Evolutionary conservation across 1,140 invertebrate species (phyloP).

Genomic region (Drosophila paulistorum): DNA sequence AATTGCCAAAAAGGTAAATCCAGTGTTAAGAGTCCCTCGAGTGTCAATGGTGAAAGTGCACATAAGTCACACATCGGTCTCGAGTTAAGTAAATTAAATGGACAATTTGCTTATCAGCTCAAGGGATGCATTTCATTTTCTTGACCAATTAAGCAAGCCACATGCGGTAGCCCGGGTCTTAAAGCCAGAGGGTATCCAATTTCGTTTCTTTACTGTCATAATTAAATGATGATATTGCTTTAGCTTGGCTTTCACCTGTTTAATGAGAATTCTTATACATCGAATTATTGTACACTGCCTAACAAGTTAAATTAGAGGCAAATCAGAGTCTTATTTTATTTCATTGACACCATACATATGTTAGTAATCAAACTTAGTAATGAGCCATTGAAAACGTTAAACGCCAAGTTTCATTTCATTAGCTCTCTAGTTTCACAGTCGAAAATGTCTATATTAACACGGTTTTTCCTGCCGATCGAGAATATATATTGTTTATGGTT

Average conservation of each 20-base stretch:
- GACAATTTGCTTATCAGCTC: slow-evolving; percentile 71
- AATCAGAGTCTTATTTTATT: too few species aligned
- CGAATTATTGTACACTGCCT: neutral
- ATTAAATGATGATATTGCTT: slow-evolving; percentile 63
- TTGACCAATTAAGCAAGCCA: slow-evolving; percentile 71
- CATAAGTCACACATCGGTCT: slow-evolving; percentile 70
- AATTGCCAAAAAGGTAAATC: slow-evolving; percentile 64
- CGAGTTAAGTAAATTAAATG: slow-evolving; percentile 18
- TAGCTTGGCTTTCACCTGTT: slow-evolving; percentile 54
- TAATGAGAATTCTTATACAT: neutral
- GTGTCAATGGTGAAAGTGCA: slow-evolving; percentile 74
- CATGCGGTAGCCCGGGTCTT: slow-evolving; percentile 60
- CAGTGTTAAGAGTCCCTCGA: slow-evolving; percentile 30
- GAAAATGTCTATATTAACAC: too few species aligned
- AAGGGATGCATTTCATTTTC: slow-evolving; percentile 22
- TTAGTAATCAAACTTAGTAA: too few species aligned
- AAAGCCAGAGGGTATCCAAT: slow-evolving; percentile 47
- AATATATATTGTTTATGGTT: too few species aligned
- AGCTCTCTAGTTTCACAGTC: too few species aligned
- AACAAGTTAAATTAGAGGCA: neutral
- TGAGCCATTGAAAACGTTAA: too few species aligned
- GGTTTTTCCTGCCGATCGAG: too few species aligned
- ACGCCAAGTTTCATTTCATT: too few species aligned
- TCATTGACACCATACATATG: too few species aligned
- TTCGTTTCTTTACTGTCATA: slow-evolving; percentile 58